Base-by-base conservation (phyloP, 1,140 invertebrate species). In the Heliothis subflexa region DNA sequence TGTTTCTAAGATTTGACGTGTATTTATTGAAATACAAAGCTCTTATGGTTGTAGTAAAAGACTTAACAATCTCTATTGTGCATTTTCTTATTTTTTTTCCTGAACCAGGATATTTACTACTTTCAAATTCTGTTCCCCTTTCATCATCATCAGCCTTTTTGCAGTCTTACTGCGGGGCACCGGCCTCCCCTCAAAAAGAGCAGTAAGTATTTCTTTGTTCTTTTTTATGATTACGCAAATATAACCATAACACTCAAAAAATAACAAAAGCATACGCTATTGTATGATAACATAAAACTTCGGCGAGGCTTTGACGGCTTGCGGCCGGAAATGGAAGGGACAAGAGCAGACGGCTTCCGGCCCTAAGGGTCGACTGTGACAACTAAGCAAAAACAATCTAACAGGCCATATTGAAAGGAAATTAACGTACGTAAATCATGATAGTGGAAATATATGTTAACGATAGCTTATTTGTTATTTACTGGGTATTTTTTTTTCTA, bases 321-420 rank as follows among this genome's bases (percentile, higher is more conserved):
- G 83, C 78, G 85, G 76, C 81, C 84, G 90, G 91, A 91, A 92
- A 90, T 91, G 86, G 87, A 87, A 78, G 86, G 89, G 87, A 91
- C 88, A 91, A 86, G 81, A 83, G 86, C 86, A 78, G 87, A 85
- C 88, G 78, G 82, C 83, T 89, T 94, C 92, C 92, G 91, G 87
- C 83, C 85, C 83, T 85, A 79, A 80, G 86, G 83, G 83, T 84
- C 82, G 82, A 77, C 73, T 64, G 84, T 80, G 86, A 83, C 85
- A 82, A 64, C 80, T 78, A 74, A 73, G 85, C 86, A 86, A 91
- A 89, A 91, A 90, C 86, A 91, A 91, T 86, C 78, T 81, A 62
- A 79, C 72, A 18, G 47, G 18, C 78, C 75, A 61, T 73, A 83
- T 78, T 79, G 59, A 62, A 77, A 86, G 88, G 88, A 92, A 90